Evolutionary conservation across 92 coral and sea anemone genomes (phyloP).

Genomic region (Palythoa heliodiscus): DNA sequence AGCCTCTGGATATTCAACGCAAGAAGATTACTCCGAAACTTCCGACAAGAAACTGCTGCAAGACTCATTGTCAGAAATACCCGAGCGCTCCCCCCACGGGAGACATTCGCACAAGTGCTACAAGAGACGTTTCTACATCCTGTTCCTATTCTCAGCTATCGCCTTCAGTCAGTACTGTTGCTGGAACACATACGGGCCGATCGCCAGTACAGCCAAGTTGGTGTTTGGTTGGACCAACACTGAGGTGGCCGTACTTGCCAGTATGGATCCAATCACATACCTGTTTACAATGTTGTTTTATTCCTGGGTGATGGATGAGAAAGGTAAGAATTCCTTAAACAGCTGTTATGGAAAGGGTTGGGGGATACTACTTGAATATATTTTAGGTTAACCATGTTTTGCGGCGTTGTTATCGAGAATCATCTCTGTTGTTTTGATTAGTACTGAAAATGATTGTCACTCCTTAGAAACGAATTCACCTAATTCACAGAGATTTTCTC

Average conservation of each 20-base stretch:
- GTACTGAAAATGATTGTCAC: too few species aligned
- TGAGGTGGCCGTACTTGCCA: slow-evolving; percentile 91
- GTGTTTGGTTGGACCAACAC: slow-evolving; percentile 96
- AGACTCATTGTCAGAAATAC: background rate
- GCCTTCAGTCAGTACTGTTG: slow-evolving; percentile 89
- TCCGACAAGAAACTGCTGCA: slow-evolving; percentile 16
- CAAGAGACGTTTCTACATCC: slow-evolving; percentile 93
- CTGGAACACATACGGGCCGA: slow-evolving; percentile 98
- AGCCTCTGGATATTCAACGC: slow-evolving; percentile 32
- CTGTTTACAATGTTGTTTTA: slow-evolving; percentile 85
- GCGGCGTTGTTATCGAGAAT: too few species aligned
- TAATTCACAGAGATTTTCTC: too few species aligned
- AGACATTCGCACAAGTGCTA: slow-evolving; percentile 62
- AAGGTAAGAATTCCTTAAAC: slow-evolving; percentile 53
- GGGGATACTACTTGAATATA: background rate
- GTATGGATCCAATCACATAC: slow-evolving; percentile 97
- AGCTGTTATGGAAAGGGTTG: background rate
- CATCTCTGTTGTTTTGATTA: too few species aligned
- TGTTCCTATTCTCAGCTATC: slow-evolving; percentile 78
- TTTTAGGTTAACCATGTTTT: too few species aligned
- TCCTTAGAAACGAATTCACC: too few species aligned
- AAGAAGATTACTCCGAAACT: slow-evolving; percentile 29
- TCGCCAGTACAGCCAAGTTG: slow-evolving; percentile 88
- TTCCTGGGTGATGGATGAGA: slow-evolving; percentile 99
- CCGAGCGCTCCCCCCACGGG: slow-evolving; percentile 28